A percentile compares a stretch with the other conserved stretches of the same genome.
Evolutionary conservation across 1,140 invertebrate genomes (phyloP).

Genomic region (Adelges cooleyi): DNA sequence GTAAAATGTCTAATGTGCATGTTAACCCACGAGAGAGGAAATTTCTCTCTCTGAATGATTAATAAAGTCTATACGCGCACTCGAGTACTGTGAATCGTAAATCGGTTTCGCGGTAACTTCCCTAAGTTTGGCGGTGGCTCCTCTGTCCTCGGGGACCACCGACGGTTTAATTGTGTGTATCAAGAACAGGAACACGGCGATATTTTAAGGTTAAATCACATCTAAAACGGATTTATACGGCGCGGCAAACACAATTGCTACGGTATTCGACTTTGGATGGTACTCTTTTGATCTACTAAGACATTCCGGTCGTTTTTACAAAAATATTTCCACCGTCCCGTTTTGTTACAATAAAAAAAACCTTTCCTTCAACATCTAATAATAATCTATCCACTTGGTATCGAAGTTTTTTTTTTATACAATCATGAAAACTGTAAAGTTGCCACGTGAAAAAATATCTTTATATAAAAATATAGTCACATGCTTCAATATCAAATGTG

Average conservation of each 20-base stretch:
- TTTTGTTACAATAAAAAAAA: no score
- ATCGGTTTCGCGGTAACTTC: slow-evolving; percentile 15
- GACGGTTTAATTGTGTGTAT: slow-evolving; percentile 15
- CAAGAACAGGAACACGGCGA: slow-evolving; percentile 7
- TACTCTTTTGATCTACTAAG: background rate
- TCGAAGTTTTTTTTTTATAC: no score
- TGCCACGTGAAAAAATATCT: no score
- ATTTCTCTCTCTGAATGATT: slow-evolving; percentile 21
- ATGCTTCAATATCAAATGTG: no score
- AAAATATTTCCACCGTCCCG: no score
- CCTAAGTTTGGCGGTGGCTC: background rate
- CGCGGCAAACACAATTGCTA: background rate
- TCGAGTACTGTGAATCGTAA: slow-evolving; percentile 1
- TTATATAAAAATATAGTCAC: no score
- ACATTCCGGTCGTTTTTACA: background rate
- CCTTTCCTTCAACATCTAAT: no score
- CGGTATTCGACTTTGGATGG: background rate
- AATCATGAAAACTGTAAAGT: no score
- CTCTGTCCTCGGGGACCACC: slow-evolving; percentile 3
- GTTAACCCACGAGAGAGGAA: slow-evolving; percentile 1
- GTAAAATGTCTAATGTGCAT: background rate
- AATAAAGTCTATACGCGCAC: background rate
- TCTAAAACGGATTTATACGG: background rate
- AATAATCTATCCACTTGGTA: no score
- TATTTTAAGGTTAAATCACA: slow-evolving; percentile 7